Percentiles rank a stretch among this genome's conserved stretches.
Evolutionary conservation across 2,888 invertebrate genomes (phyloP).

Genomic region (Oithona nana): DNA sequence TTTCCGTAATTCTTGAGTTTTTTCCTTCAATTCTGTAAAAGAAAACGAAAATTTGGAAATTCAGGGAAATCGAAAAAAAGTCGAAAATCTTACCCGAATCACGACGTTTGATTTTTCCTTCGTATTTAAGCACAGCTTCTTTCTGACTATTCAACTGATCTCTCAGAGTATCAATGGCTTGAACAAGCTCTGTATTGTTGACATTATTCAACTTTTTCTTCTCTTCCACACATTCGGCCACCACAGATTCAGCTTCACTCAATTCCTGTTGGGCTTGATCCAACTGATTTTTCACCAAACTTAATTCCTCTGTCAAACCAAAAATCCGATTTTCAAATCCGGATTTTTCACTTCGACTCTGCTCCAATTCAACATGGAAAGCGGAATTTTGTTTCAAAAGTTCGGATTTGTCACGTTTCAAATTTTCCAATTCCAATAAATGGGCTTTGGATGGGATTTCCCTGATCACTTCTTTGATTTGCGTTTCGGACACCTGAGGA

Average conservation of each 20-base stretch:
- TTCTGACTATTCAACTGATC: conserved; percentile 3
- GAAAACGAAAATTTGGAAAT: neutral
- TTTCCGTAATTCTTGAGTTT: conserved; percentile 9
- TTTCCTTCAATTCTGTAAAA: conserved; percentile 5
- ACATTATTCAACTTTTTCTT: neutral
- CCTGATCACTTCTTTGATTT: too few relatives aligned
- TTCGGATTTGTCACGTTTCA: neutral
- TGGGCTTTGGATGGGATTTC: neutral
- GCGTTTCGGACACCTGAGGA: too few relatives aligned
- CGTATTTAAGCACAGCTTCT: conserved; percentile 10
- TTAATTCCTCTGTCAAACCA: neutral
- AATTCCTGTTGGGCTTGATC: conserved; percentile 11
- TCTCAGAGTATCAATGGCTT: neutral
- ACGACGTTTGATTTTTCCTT: conserved; percentile 5
- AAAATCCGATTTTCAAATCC: neutral
- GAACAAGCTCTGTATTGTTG: neutral
- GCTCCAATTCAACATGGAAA: neutral
- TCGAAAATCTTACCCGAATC: neutral
- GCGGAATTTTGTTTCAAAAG: neutral
- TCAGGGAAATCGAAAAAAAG: neutral
- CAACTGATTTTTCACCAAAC: neutral
- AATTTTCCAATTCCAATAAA: neutral
- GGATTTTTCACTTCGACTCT: neutral
- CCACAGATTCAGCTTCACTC: conserved; percentile 1
- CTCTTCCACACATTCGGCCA: conserved; percentile 13